Percentiles rank a stretch among this genome's conserved stretches.
These are phyloP conservation scores for Cataglyphis albicans DNA, from an alignment of 2,888 invertebrate species.

Conservation along the genomic window DNA sequence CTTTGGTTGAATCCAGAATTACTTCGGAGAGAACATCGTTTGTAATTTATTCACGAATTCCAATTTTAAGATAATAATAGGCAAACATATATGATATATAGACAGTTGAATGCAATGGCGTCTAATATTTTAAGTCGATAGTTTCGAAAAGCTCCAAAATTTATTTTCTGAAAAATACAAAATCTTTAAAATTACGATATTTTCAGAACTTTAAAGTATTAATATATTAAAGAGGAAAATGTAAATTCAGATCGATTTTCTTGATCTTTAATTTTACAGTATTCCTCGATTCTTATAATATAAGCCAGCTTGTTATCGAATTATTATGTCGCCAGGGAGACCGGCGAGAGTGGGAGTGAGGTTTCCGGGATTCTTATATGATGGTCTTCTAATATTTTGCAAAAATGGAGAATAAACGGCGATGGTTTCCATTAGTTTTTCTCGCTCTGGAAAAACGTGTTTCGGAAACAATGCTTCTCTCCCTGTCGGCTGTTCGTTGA, in stretches of 20 bases:
- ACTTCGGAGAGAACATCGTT: not conserved
- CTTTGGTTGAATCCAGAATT: not conserved
- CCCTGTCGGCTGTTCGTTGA: not conserved
- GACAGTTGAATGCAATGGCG: too few relatives aligned
- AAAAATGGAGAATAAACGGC: constrained; percentile 18
- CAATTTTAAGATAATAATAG: not conserved
- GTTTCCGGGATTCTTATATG: constrained; percentile 16
- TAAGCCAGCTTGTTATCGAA: constrained; percentile 23
- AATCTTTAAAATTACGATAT: too few relatives aligned
- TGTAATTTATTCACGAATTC: not conserved
- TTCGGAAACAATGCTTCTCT: not conserved
- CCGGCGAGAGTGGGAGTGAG: constrained; percentile 24
- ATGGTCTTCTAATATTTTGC: not conserved
- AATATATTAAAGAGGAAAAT: not conserved
- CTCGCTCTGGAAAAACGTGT: not conserved
- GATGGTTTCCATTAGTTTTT: not conserved
- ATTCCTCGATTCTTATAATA: not conserved
- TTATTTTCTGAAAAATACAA: too few relatives aligned
- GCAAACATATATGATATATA: not conserved
- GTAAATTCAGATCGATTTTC: not conserved
- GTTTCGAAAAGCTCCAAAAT: too few relatives aligned
- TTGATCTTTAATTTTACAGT: not conserved
- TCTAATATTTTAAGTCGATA: too few relatives aligned
- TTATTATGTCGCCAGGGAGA: constrained; percentile 43
- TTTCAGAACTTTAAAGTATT: too few relatives aligned